Evolutionary conservation across 1,140 invertebrate species (phyloP), one percentile per base, ranked within the genome.

Genomic region (Helicoverpa zea): DNA sequence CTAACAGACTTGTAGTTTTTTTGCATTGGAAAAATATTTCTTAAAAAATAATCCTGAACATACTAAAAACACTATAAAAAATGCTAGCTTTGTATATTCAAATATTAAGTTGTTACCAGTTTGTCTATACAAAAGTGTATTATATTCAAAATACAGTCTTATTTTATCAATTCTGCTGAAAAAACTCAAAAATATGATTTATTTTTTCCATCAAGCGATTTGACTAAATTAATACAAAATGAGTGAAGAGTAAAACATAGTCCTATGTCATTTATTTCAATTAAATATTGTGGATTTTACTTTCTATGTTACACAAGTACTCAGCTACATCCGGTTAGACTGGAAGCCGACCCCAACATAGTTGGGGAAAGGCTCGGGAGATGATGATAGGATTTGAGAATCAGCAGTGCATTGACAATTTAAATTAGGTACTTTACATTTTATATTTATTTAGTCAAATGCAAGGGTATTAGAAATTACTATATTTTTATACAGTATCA

Each of bases 81-180:
- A 66, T 49, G 47, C 16, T 66, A 47, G 2, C n/a, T n/a, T n/a
- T 14, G 9, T 14, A 12, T n/a, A 16, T 64, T 3, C 29, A 29
- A 18, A 56, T 18, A 56, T 16, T 56, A 58, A 61, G 58, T 30
- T 61, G 9, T 29, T n/a, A 35, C 43, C 14, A 70, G 35, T 51
- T 47, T 70, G 66, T 18, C 66, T 52, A 52, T 66, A 47, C 47
- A 70, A 23, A 70, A 52, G 63, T 66, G 63, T 64, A 64, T 47
- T 66, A 52, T 49, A 63, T 49, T 72, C 76, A 81, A 79, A 79
- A 52, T 74, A 81, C 76, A 81, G 79, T 81, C 79, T 81, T 81
- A 75, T 58, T 56, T 52, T 51, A n/a, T 18, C 13, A 16, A n/a
- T 73, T 56, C 29, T 56, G 70, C 51, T 56, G 70, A 56, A 54